These are phyloP conservation scores for Heliconius erato DNA, from an alignment of 2,888 invertebrate species.

Conservation along the genomic window DNA sequence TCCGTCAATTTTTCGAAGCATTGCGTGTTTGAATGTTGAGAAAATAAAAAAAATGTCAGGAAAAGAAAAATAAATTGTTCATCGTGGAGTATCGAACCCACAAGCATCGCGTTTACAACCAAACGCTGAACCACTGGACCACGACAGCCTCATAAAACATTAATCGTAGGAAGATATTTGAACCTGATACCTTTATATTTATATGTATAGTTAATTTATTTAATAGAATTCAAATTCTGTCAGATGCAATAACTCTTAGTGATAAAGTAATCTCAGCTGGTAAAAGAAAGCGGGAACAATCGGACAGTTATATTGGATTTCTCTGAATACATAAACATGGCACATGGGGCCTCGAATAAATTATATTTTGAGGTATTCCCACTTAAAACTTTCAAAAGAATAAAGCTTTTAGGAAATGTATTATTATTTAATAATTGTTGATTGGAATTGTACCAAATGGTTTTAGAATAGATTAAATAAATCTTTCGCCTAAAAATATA, in stretches of 20 bases:
- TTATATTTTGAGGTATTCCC: constrained; percentile 19
- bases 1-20: too few species aligned
- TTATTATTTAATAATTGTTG: neutral
- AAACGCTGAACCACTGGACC: neutral
- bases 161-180: neutral
- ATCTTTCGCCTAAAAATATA: too few species aligned
- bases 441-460: neutral
- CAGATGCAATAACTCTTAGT: neutral
- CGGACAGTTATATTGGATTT: constrained; percentile 46
- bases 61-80: neutral
- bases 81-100: neutral
- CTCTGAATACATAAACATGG: constrained; percentile 40
- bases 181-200: neutral
- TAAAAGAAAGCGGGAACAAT: constrained; percentile 38
- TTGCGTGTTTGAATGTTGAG: neutral
- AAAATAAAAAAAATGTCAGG: neutral
- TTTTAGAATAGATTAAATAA: too few species aligned
- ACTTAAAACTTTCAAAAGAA: constrained; percentile 16
- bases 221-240: neutral
- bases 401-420: neutral
- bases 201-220: neutral
- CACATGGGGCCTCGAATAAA: constrained; percentile 33
- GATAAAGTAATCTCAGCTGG: constrained; percentile 46
- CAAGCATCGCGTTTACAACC: neutral
- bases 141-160: neutral